Evolutionary conservation across 2,797 vertebrate genomes (phyloP), one percentile per base, ranked within the genome.

Genomic region (Pampus argenteus): DNA sequence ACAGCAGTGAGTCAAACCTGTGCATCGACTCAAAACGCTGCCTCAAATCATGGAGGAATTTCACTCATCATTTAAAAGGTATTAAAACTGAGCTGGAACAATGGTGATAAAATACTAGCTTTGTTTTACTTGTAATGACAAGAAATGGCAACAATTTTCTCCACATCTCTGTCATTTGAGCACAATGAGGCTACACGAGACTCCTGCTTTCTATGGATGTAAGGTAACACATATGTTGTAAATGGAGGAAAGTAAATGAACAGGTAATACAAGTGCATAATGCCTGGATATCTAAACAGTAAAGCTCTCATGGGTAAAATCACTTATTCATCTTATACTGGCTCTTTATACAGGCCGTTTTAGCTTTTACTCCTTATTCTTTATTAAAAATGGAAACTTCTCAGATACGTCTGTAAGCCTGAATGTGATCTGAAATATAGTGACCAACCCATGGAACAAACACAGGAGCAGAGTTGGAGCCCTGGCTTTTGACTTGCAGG

Each of bases 1-100:
- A 66, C 4, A 54, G 64, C 36, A 29, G 60, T 48, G 7, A 72
- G 44, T 77, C 64, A 71, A 40, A 18, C 59, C 25, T 22, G 15
- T 31, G 20, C 20, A 36, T 4, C 20, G 50, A 26, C 50, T 45
- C 17, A 62, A 25, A 23, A 10, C 48, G 47, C 26, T 18, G 56
- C 15, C 36, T 38, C 10, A 42, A 26, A 28, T 11, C 20, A 36
- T 54, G 52, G 40, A 65, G 23, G 28, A 42, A 60, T 26, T 36
- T 31, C 29, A 52, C 23, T 17, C 52, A 26, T 42, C 9, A 22
- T 58, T 58, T 22, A 47, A 31, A 47, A 31, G 34, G n/a, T 55
- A 17, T 47, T 25, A 9, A 38, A 17, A n/a, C 2, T 25, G n/a
- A 45, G 47, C 13, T 15, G 10, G 25, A 17, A 26, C 5, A 11